Evolutionary conservation across 2,888 invertebrate genomes (phyloP), one percentile per base, ranked within the genome.

Genomic region (Drosophila longiperda): DNA sequence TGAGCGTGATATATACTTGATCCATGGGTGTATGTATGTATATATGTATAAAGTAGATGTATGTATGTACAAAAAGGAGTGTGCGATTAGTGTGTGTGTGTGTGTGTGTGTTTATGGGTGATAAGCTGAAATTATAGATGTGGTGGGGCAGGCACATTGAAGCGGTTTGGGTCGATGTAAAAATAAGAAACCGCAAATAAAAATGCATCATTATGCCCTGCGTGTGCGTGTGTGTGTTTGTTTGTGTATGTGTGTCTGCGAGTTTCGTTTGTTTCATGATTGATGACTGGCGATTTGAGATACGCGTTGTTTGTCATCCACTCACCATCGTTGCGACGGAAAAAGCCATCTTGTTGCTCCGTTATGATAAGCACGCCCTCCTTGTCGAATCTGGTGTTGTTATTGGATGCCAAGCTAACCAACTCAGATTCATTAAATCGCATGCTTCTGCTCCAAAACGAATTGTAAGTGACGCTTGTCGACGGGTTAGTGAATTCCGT

Each of bases 341-440:
- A 98, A 93, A 98, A 96, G 67, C 98, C 96, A 92, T 98, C 98
- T 91, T 97, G 97, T 78, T 96, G 95, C 92, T 98, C 98, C 87
- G 96, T 96, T 68, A 98, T 95, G 78, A 96, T 95, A 73, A 99
- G 94, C 76, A 97, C 95, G 66, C 98, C 98, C 94, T 98, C 98
- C 91, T 97, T 97, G 92, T 98, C 98, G 93, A 98, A 98, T 93
- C 96, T 97, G 85, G 96, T 96, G 12, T 96, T 96, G 50, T 97
- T 96, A 93, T 98, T 97, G 66, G 96, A 96, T 73, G 98, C 98
- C 92, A 98, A 94, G 65, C 96, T 96, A 80, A 96, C 94, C 89
- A 99, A 94, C 93, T 98, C 98, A 92, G 97, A 96, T 93, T 96
- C 97, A 93, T 98, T 98, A 93, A 97, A 98, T 93, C 98, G 95